phyloP scores from a whole-genome alignment of 2,113 vertebrate genomes.

The Leucopsar rothschildi region DNA sequence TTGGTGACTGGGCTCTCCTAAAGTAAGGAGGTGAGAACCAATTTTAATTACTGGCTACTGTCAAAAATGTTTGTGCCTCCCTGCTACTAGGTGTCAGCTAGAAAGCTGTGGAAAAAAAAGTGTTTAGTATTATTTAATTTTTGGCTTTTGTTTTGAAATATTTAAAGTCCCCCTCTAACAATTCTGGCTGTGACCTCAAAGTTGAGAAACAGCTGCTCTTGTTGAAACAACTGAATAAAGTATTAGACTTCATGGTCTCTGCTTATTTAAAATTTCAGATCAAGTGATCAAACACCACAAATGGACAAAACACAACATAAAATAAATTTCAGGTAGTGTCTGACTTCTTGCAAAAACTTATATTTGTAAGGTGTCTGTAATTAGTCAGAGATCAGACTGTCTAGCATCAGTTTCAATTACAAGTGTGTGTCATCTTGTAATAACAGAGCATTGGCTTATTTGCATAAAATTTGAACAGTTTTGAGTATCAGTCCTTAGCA shows the following conservation, averaged over 20 bases:
- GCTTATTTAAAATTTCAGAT: not conserved
- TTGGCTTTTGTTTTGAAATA: not conserved
- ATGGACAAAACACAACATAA: not conserved
- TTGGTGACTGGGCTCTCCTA: not conserved
- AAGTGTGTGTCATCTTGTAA: not conserved
- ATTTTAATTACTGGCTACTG: not conserved
- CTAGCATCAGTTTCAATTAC: not conserved
- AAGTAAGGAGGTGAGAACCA: not conserved
- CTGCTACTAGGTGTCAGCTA: not conserved
- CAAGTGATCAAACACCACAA: not conserved
- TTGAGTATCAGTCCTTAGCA: not conserved
- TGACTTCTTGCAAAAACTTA: not conserved
- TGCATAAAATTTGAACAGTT: not conserved
- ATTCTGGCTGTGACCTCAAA: not conserved
- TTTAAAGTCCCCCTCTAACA: not conserved
- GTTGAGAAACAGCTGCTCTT: not conserved
- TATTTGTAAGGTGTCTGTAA: not conserved
- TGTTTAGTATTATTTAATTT: fast-evolving
- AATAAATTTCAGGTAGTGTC: not conserved
- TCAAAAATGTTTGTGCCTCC: not conserved
- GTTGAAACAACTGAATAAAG: not conserved
- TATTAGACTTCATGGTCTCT: not conserved
- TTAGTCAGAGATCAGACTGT: not conserved
- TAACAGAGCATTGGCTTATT: not conserved
- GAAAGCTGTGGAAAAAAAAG: not conserved